Evolutionary conservation across 2,113 vertebrate genomes (phyloP), one percentile per base, ranked within the genome.

Genomic region (Malurus melanocephalus): DNA sequence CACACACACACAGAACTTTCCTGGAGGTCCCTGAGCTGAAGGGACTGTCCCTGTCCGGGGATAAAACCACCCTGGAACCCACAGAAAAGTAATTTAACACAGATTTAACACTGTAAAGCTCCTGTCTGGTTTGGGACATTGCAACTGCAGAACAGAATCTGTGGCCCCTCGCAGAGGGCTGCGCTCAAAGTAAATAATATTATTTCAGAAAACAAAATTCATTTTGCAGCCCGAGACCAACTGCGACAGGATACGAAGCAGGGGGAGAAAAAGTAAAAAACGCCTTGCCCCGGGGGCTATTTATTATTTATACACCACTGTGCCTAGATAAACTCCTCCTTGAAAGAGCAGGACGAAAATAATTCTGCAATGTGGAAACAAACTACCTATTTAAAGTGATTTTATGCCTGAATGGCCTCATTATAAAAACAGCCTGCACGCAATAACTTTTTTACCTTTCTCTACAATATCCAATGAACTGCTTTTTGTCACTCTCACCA

Each of bases 401-500:
- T 96, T 97, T 94, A 95, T 90, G 85, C 96, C 94, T 97, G 96
- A 98, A 98, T 97, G 96, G 95, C 85, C 92, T 94, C 92, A 97
- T 97, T 98, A 96, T 98, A 94, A 95, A 95, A 95, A 93, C 94
- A 91, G 92, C 60, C 92, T 78, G 94, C 30, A 10, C 60, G 95
- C 89, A 94, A 67, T 87, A 96, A 95, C 94, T 51, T 90, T 94
- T 94, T 90, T 95, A 92, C 95, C 93, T 95, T 95, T 97, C 95
- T 95, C 95, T 95, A 86, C 94, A 87, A 94, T 96, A 97, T 97
- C 96, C 97, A 94, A 97, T 96, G 96, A 97, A 92, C 97, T 97
- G 97, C 93, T 96, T 96, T 97, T 97, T 97, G 97, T 97, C 97
- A 97, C 95, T 97, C 97, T 95, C 96, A 96, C 96, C 94, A 96